Conservation (phyloP, 2,113 vertebrate species). For the Lophotis ruficrista region DNA sequence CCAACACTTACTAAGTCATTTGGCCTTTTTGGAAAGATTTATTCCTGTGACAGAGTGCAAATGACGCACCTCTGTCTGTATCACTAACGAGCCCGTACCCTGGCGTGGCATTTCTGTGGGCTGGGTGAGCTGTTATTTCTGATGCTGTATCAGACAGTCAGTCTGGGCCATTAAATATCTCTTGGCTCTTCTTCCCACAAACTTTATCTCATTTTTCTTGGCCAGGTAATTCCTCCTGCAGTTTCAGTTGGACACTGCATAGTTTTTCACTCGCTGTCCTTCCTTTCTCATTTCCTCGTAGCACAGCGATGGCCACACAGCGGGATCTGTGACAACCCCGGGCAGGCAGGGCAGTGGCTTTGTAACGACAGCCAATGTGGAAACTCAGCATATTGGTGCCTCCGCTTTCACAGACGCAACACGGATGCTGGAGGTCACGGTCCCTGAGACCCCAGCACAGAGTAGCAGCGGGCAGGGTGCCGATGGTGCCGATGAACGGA, state of each 20-base stretch:
- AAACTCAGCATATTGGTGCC: background rate
- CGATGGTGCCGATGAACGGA: too few relatives aligned
- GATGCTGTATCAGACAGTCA: background rate
- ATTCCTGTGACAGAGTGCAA: background rate
- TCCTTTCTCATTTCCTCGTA: background rate
- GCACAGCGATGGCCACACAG: background rate
- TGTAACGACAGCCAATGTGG: background rate
- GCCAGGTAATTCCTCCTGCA: background rate
- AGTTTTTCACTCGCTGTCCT: background rate
- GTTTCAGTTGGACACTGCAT: rapidly evolving
- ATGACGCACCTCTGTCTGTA: background rate
- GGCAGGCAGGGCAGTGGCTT: background rate
- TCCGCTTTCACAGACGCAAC: background rate
- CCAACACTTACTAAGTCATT: background rate
- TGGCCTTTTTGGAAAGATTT: background rate
- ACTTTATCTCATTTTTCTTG: background rate
- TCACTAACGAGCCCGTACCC: background rate
- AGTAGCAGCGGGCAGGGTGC: background rate
- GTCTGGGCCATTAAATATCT: background rate
- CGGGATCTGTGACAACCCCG: background rate
- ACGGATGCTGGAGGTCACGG: background rate
- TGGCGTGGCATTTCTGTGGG: background rate
- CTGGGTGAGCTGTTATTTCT: background rate
- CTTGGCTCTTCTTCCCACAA: background rate
- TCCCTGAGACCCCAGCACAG: too few relatives aligned